Base-by-base conservation (phyloP, 2,797 vertebrate genomes). In the Gambelia wislizenii region DNA sequence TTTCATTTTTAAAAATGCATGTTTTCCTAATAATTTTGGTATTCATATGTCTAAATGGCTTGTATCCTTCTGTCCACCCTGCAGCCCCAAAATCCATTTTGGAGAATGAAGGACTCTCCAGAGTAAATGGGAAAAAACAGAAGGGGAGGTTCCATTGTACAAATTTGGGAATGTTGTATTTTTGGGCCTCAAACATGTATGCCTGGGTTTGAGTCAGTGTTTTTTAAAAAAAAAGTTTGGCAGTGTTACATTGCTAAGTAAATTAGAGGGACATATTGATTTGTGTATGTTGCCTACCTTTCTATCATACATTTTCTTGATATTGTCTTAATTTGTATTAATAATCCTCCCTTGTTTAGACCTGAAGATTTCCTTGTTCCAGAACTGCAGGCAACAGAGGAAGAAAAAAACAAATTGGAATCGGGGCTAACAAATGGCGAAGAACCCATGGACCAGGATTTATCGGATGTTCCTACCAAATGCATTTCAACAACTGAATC, bases 291-390 rank as follows among this genome's bases (percentile, higher is more conserved):
- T 67, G 64, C 33, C 64, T n/a, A 44, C 18, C 18, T 25, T 54
- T 30, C n/a, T 5, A 12, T 33, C 22, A 59, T 27, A 64, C 0
- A 5, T 81, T 75, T 49, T 49, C 52, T 82, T 78, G 69, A 39
- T 14, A 42, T 3, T 22, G 2, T 14, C 25, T 67, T n/a, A 74
- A 64, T 82, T 54, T 30, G 44, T 56, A 89, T 76, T 76, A 76
- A 67, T 76, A 56, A 89, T 69, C 7, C 91, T 90, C 83, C 6
- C 12, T 94, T 91, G 92, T 92, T 91, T 96, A 99, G 99, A 95
- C 97, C 99, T 9, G 99, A 99, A 91, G 99, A 99, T 91, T 99
- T 99, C 96, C 97, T 99, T 90, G 99, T 99, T 95, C 99, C 99
- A 76, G 99, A 99, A 91, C 98, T 99, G 87, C 99, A 99, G 95